Evolutionary conservation across 2,888 invertebrate genomes (phyloP), one percentile per base, ranked within the genome.

Genomic region (Nymphalis polychloros): DNA sequence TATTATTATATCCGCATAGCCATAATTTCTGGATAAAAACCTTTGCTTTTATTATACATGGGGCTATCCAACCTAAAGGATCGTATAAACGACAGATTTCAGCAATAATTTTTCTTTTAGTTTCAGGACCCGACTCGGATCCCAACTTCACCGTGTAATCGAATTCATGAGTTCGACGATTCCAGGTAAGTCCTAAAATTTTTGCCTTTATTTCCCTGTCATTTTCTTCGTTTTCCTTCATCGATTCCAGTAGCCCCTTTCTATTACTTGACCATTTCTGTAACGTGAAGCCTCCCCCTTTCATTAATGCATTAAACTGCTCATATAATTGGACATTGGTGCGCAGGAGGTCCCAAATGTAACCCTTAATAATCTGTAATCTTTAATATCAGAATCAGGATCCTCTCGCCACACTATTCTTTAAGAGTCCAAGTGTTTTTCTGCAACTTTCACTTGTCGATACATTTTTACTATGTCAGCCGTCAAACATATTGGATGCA

Each of bases 31-130:
- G 72, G 10, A 69, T 67, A 8, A 72, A 50, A 27, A 63, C 27
- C 49, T 68, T 71, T 31, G 68, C 67, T 62, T 59, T 47, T 8
- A 71, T 59, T 64, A 71, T 48, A 60, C 71, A 61, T n/a, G 68
- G 71, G 31, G 74, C 73, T 55, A 75, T 61, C 75, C 74, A 77
- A 1, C 77, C 77, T 5, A 77, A 27, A 0, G 71, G 71, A 47
- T 69, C 68, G 55, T n/a, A n/a, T n/a, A n/a, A n/a, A n/a, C n/a
- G n/a, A n/a, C n/a, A n/a, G n/a, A n/a, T n/a, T n/a, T n/a, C n/a
- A n/a, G n/a, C n/a, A n/a, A n/a, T n/a, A n/a, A n/a, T n/a, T n/a
- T n/a, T n/a, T n/a, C n/a, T n/a, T n/a, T n/a, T n/a, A n/a, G n/a
- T n/a, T n/a, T n/a, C n/a, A n/a, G n/a, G n/a, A n/a, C n/a, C n/a